Evolutionary conservation across 1,140 invertebrate genomes (phyloP).

Genomic region (Sitobion miscanthi): DNA sequence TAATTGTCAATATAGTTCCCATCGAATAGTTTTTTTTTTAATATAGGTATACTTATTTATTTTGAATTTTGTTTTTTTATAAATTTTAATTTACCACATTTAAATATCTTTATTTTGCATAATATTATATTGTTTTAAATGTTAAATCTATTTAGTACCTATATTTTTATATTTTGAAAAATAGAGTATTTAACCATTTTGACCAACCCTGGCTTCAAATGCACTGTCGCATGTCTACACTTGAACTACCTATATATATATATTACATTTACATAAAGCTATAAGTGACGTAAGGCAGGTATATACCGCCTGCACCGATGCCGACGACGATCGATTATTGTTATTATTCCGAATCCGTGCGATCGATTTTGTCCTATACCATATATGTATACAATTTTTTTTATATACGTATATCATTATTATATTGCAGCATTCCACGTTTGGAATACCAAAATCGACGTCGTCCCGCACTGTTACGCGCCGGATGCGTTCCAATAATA

Average conservation of each 20-base stretch:
- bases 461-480: neutral
- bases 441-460: slow-evolving; percentile 7
- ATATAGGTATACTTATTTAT: no score
- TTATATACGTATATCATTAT: neutral
- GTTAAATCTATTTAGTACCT: no score
- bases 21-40: no score
- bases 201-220: neutral
- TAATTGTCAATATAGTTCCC: no score
- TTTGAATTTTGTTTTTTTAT: no score
- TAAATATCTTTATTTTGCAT: neutral
- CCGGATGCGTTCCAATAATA: neutral
- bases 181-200: neutral
- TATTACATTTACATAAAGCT: neutral
- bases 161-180: neutral
- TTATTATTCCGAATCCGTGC: slow-evolving; percentile 31
- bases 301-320: neutral
- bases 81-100: no score
- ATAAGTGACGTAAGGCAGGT: neutral
- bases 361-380: neutral
- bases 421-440: neutral
- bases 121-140: no score
- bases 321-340: neutral
- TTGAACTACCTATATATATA: neutral
- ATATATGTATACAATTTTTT: neutral
- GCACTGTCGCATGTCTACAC: neutral